phyloP scores from a whole-genome alignment of 2,797 vertebrate species.

The Sardinella longiceps region DNA sequence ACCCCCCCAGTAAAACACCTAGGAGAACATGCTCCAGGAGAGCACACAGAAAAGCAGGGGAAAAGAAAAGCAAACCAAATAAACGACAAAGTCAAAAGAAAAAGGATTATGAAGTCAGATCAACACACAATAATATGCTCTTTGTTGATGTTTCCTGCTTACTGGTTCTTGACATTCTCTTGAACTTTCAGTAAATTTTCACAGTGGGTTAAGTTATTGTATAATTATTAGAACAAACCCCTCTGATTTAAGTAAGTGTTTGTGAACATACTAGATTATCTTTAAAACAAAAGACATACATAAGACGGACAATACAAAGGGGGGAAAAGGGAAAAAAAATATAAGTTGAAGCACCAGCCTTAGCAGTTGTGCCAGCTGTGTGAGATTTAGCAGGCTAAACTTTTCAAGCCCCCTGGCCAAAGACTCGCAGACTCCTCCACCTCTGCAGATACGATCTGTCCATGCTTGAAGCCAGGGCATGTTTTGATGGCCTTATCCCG shows the following conservation, averaged over 20 bases:
- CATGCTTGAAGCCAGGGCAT: not conserved
- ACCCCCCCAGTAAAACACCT: conserved; percentile 7
- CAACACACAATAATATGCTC: not conserved
- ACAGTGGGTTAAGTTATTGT: not conserved
- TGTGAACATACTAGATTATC: not conserved
- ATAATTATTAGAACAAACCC: not conserved
- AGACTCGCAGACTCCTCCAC: not conserved
- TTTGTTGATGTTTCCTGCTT: too few species aligned
- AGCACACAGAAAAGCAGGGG: not conserved
- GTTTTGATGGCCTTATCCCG: conserved; percentile 17
- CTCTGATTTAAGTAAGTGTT: not conserved
- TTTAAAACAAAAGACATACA: not conserved
- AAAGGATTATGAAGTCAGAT: not conserved
- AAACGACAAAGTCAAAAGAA: not conserved
- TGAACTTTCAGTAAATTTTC: not conserved
- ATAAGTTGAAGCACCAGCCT: not conserved
- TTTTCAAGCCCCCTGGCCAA: not conserved
- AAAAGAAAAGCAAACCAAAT: not conserved
- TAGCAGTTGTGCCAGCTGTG: not conserved
- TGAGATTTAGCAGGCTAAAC: not conserved
- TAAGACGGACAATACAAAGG: not conserved
- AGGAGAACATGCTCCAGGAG: not conserved
- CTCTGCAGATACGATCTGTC: not conserved
- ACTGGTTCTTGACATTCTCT: not conserved
- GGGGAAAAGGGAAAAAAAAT: not conserved